These are phyloP conservation scores for Epizoanthus ramosus DNA, from an alignment of 92 coral and sea anemone species.

Conservation along the genomic window DNA sequence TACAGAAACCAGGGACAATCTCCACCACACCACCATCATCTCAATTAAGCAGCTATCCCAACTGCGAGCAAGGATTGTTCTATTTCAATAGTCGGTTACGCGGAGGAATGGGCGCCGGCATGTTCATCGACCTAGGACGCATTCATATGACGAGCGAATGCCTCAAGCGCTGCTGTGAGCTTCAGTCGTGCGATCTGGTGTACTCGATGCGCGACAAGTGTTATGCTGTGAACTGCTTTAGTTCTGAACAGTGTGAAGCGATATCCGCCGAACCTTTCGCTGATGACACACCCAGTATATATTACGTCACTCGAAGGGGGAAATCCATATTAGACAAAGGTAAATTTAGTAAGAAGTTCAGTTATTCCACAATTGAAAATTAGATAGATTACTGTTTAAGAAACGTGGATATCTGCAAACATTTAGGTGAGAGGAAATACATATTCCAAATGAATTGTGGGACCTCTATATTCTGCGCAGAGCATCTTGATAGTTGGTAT, in stretches of 20 bases:
- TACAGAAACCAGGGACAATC: conserved; percentile 11
- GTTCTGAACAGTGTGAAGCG: conserved; percentile 77
- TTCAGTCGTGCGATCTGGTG: conserved; percentile 86
- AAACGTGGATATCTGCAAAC: not conserved
- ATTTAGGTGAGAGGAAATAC: not conserved
- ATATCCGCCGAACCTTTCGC: conserved; percentile 67
- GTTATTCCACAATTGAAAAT: not conserved
- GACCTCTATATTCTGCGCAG: too few species aligned
- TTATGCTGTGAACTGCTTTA: conserved; percentile 89
- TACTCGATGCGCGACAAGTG: conserved; percentile 71
- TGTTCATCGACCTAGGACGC: conserved; percentile 79
- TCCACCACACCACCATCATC: conserved; percentile 43
- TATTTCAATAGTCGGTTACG: conserved; percentile 78
- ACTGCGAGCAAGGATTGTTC: conserved; percentile 85
- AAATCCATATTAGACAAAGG: conserved; percentile 68
- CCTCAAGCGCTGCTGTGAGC: conserved; percentile 84
- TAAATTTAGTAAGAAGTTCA: conserved; percentile 9
- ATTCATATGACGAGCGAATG: conserved; percentile 72
- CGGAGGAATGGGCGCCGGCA: conserved; percentile 94
- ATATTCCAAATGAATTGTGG: not conserved
- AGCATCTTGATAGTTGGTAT: too few species aligned
- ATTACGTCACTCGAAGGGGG: conserved; percentile 76
- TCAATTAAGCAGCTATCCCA: conserved; percentile 53
- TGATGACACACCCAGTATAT: conserved; percentile 71
- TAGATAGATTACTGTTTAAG: not conserved